phyloP scores from a whole-genome alignment of 2,888 invertebrate species.

The Torymus tubicola region DNA sequence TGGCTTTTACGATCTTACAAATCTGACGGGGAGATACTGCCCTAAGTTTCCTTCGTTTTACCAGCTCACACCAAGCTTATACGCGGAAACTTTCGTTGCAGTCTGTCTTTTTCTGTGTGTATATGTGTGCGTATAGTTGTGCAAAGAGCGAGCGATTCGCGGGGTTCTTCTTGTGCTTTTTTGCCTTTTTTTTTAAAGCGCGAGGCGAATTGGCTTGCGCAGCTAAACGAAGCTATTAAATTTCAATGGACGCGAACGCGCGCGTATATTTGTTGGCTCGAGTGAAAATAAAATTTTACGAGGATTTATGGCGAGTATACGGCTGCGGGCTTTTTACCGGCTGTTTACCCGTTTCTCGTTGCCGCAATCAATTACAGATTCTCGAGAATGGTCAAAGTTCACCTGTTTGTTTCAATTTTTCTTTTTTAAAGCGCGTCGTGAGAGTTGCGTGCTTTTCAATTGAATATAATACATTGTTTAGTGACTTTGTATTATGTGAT shows the following conservation, averaged over 20 bases:
- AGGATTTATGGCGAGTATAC: conserved; percentile 4
- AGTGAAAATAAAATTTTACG: conserved; percentile 51
- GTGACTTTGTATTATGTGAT: no score
- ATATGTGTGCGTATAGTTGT: not conserved
- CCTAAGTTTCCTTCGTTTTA: conserved; percentile 57
- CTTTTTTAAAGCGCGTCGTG: no score
- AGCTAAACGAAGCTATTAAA: conserved; percentile 50
- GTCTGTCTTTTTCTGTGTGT: no score
- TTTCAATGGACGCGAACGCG: conserved; percentile 21
- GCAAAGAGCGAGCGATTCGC: not conserved
- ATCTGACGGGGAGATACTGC: conserved; percentile 66
- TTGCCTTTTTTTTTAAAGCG: not conserved
- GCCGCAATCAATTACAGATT: no score
- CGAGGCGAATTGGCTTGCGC: conserved; percentile 33
- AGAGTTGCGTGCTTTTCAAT: no score
- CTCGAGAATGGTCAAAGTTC: no score
- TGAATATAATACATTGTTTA: no score
- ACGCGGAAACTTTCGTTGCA: conserved; percentile 22
- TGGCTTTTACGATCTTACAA: conserved; percentile 69
- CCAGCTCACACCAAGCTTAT: conserved; percentile 18
- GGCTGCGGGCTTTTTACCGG: no score
- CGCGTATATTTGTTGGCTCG: conserved; percentile 2
- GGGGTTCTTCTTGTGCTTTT: not conserved
- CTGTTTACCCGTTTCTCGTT: no score
- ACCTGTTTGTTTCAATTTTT: no score